Base-by-base conservation (phyloP, 2,888 invertebrate genomes). In the Microctonus aethiopoides region DNA sequence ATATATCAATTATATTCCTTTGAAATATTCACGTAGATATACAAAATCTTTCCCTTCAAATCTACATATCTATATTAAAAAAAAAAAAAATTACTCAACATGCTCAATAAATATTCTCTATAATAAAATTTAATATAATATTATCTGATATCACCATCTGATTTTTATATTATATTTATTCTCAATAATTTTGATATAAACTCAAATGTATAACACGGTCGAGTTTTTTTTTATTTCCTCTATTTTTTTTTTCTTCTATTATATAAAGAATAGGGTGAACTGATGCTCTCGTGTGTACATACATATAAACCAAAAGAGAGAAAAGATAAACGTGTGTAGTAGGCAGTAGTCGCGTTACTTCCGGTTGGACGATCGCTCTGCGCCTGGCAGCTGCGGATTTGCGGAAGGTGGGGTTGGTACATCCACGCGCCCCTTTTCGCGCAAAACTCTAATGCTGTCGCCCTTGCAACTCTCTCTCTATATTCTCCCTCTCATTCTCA, bases 271-370 rank as follows among this genome's bases (percentile, higher is more conserved):
- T 24, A 61, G 75, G 68, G 64, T 62, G 70, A 68, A 67, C n/a
- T 63, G 73, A 70, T 16, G 16, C 16, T 1, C 7, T 5, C 16
- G 16, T 46, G 16, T 46, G 6, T 16, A 46, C 16, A 46, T 46
- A n/a, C 16, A 46, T 46, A 46, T 46, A 16, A n/a, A n/a, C 16
- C 16, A 46, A 46, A 74, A 75, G 70, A 59, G 74, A 73, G 72
- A 75, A 72, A 72, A 78, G 79, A 78, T 77, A 76, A 78, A 80
- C 81, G 82, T 79, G 81, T 82, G 83, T 83, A 81, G 84, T 83
- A 85, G 85, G 84, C 86, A 86, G 85, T 85, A 86, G 86, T 86
- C 86, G 85, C 77, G 84, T 86, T 86, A 85, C 84, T 86, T 85
- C 85, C 85, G 85, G 84, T 78, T 84, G 86, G 85, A 84, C 80